Evolutionary conservation across 1,140 invertebrate species (phyloP).

Genomic region (Apocrypta bakeri): DNA sequence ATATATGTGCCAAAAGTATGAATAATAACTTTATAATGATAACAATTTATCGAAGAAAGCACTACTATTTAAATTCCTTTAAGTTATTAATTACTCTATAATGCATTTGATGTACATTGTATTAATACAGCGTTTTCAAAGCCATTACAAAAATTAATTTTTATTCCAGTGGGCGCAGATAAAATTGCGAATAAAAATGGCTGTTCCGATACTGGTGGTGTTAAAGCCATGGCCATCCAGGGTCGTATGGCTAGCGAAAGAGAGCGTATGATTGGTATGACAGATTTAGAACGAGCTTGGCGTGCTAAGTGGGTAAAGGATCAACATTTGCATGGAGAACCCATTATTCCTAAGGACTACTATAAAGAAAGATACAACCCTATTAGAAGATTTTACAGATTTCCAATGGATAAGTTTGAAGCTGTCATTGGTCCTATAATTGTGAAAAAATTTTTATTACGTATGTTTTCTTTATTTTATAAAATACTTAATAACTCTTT

Average conservation of each 20-base stretch:
- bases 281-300: constrained; percentile 86
- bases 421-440: constrained; percentile 76
- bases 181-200: constrained; percentile 19
- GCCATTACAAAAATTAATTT: background rate
- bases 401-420: constrained; percentile 81
- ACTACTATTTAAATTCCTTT: no score
- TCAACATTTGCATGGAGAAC: constrained; percentile 84
- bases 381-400: constrained; percentile 84
- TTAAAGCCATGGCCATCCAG: constrained; percentile 82
- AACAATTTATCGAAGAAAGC: no score
- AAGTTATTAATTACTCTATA: no score
- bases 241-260: constrained; percentile 84
- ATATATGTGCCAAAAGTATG: no score
- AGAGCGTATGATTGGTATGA: constrained; percentile 88
- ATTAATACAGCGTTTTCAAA: no score
- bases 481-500: constrained; percentile 50
- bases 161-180: constrained; percentile 34
- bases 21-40: no score
- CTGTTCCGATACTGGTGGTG: constrained; percentile 76
- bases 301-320: constrained; percentile 89
- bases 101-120: no score
- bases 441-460: constrained; percentile 70
- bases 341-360: constrained; percentile 77
- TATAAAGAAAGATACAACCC: constrained; percentile 83
- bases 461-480: constrained; percentile 11